These are phyloP conservation scores for Megaustenia siamemsis DNA, from an alignment of 2,888 invertebrate genomes.

Conservation along the genomic window DNA sequence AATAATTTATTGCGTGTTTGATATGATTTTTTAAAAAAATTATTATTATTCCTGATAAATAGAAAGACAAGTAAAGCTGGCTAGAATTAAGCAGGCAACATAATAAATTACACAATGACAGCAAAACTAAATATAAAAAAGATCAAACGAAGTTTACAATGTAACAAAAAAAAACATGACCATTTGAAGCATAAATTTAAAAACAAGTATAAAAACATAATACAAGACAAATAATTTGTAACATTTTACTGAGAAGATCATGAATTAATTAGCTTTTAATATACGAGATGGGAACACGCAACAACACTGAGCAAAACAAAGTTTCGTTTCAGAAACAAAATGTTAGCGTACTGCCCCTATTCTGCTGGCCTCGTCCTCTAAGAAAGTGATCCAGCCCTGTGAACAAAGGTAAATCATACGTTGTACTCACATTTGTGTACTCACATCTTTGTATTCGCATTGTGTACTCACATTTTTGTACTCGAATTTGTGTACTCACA, in stretches of 20 bases:
- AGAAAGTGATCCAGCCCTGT: slow-evolving; percentile 62
- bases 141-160: not conserved
- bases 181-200: not conserved
- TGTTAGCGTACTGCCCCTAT: slow-evolving; percentile 58
- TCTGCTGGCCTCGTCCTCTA: slow-evolving; percentile 61
- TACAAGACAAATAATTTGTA: not conserved
- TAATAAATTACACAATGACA: not conserved
- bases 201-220: not conserved
- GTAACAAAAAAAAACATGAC: not conserved
- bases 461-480: too few relatives aligned
- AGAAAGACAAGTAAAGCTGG: not conserved
- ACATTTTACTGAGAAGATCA: too few relatives aligned
- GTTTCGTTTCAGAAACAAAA: not conserved
- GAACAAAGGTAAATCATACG: too few relatives aligned
- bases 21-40: too few relatives aligned
- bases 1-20: too few relatives aligned
- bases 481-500: too few relatives aligned
- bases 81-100: not conserved
- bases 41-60: too few relatives aligned
- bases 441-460: too few relatives aligned
- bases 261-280: not conserved
- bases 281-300: not conserved
- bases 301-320: not conserved
- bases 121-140: not conserved
- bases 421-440: too few relatives aligned